Evolutionary conservation across 1,140 invertebrate genomes (phyloP).

Genomic region (Saccostrea glomerata): DNA sequence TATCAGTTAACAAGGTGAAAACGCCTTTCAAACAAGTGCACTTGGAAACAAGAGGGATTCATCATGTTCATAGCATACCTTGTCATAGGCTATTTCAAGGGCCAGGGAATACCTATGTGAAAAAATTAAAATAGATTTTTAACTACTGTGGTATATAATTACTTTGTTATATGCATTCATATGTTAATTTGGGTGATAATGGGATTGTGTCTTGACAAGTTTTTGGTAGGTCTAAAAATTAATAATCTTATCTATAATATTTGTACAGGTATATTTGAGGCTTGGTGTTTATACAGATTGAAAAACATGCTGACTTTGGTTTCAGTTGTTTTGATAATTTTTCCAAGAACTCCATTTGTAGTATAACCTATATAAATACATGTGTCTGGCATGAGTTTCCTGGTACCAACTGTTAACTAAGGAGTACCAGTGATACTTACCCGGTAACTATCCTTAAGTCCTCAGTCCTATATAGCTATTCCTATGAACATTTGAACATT

Average conservation of each 20-base stretch:
- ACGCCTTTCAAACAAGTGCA: not conserved
- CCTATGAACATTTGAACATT: too few relatives aligned
- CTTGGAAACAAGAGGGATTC: not conserved
- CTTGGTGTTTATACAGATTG: too few relatives aligned
- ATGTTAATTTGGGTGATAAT: not conserved
- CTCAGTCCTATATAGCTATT: too few relatives aligned
- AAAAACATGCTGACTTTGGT: not conserved
- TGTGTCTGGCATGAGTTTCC: not conserved
- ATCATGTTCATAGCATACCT: not conserved
- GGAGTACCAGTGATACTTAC: too few relatives aligned
- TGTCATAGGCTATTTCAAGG: not conserved
- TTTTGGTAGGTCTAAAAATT: slow-evolving; percentile 4
- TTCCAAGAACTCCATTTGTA: not conserved
- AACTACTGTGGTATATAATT: not conserved
- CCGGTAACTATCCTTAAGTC: too few relatives aligned
- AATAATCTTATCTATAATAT: not conserved
- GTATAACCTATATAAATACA: not conserved
- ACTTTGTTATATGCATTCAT: not conserved
- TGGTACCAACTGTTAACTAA: too few relatives aligned
- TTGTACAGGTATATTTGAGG: too few relatives aligned
- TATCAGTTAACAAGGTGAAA: slow-evolving; percentile 11
- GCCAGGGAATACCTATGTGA: not conserved
- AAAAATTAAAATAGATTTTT: not conserved
- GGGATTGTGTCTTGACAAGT: slow-evolving; percentile 21
- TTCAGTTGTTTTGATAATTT: not conserved